These are phyloP conservation scores for Tupiocoris notatus DNA, from an alignment of 2,888 invertebrate genomes.

Conservation along the genomic window DNA sequence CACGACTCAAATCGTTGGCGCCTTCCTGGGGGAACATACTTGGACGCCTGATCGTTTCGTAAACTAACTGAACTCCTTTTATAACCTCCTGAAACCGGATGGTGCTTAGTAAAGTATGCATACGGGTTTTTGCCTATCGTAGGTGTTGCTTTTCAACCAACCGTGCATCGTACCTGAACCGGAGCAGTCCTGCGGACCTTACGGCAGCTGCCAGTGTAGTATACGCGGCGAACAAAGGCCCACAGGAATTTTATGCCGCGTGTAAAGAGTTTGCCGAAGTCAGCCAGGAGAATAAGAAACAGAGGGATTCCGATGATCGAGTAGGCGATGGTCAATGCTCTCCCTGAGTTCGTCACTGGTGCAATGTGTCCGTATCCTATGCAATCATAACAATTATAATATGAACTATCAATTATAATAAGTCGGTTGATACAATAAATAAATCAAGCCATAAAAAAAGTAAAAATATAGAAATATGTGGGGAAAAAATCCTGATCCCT, in stretches of 20 bases:
- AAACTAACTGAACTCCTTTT: conserved; percentile 78
- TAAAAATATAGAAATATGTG: too few relatives aligned
- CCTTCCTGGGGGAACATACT: conserved; percentile 52
- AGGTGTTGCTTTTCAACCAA: too few relatives aligned
- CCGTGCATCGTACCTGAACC: conserved; percentile 74
- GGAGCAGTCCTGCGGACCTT: conserved; percentile 72
- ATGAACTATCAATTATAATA: too few relatives aligned
- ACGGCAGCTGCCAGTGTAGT: conserved; percentile 81
- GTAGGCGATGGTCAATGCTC: conserved; percentile 86
- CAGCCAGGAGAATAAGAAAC: conserved; percentile 89
- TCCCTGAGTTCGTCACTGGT: conserved; percentile 82
- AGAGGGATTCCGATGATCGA: conserved; percentile 94
- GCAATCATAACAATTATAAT: too few relatives aligned
- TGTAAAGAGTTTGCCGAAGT: conserved; percentile 92
- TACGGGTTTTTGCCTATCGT: too few relatives aligned
- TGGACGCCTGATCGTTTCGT: conserved; percentile 58
- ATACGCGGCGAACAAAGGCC: conserved; percentile 78
- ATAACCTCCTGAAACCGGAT: conserved; percentile 66
- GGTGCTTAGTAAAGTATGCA: not conserved
- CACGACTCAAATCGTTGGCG: conserved; percentile 51
- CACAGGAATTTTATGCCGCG: conserved; percentile 85
- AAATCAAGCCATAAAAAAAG: too few relatives aligned
- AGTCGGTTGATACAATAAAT: too few relatives aligned
- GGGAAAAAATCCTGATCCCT: too few relatives aligned
- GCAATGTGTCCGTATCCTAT: conserved; percentile 61